Evolutionary conservation across 2,113 vertebrate species (phyloP).

Genomic region (Macaca mulatta): DNA sequence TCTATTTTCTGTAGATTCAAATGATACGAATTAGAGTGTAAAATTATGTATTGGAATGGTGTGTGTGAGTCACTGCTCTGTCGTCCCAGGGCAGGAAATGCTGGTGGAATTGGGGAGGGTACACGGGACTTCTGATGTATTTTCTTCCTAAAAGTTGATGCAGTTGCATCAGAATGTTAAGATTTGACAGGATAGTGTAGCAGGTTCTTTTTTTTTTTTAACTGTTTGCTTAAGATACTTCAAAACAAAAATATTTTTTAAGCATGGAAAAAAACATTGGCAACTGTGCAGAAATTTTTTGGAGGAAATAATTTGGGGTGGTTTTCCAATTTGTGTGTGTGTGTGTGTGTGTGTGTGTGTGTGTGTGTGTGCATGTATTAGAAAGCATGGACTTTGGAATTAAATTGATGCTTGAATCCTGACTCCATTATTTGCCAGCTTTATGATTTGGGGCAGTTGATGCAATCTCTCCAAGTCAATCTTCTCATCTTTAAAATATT

Average conservation of each 20-base stretch:
- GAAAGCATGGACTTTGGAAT: background rate
- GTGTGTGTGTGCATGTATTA: background rate
- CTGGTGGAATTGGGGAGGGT: background rate
- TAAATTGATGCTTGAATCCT: background rate
- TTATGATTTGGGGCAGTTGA: background rate
- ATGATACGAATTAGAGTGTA: background rate
- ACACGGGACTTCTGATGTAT: background rate
- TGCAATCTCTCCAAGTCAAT: background rate
- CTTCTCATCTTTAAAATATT: background rate
- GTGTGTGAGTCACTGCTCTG: background rate
- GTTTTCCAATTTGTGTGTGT: background rate
- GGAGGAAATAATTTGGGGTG: background rate
- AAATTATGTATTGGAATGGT: background rate
- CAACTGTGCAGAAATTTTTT: background rate
- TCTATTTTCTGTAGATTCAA: conserved; percentile 40
- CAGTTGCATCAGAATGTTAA: background rate
- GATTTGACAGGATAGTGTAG: background rate
- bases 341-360: too few species aligned
- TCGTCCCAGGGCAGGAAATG: background rate
- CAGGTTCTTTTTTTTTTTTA: background rate
- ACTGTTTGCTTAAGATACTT: conserved; percentile 37
- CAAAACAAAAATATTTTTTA: conserved; percentile 60
- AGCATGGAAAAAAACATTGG: background rate
- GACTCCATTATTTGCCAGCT: background rate
- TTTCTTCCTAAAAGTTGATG: background rate